Evolutionary conservation across 2,888 invertebrate genomes (phyloP), one percentile per base, ranked within the genome.

Genomic region (Parnassius orleans): DNA sequence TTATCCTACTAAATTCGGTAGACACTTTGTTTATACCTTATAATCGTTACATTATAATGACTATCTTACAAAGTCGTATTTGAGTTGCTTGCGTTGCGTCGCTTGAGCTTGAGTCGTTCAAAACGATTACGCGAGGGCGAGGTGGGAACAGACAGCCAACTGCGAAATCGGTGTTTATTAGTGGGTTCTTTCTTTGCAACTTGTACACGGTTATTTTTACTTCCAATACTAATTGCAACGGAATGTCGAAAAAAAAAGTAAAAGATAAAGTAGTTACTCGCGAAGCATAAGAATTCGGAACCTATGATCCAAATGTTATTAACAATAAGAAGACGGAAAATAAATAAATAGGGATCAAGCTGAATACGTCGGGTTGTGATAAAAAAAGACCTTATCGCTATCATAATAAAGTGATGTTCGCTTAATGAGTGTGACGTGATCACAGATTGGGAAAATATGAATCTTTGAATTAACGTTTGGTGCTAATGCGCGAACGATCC

Each of bases 41-140:
- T n/a, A n/a, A n/a, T 57, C 52, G 58, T 58, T 66, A 65, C 68
- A 51, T 63, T 65, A 54, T 59, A 68, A 65, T 66, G 64, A 61
- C 68, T 66, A 72, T 75, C 66, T 43, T 56, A 79, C 72, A 79
- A 61, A 58, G 71, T 68, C 76, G 85, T 68, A 56, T 88, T 76
- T 76, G 81, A 81, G 81, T 83, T 87, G 90, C 84, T 86, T 89
- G 89, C 87, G 88, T 86, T 84, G 86, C 46, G n/a, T n/a, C 46
- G 46, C 46, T n/a, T n/a, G 46, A 12, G 72, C 82, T 82, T 87
- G 87, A 89, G 87, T 88, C 86, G 86, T 82, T 79, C 85, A 82
- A 84, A 86, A 86, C 86, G 86, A 86, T 88, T 89, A 86, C 86
- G 81, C 84, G 90, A 88, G 79, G 86, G 81, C 84, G 90, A 88